Conservation (phyloP, 2,888 invertebrate genomes). For the Mactromeris polynyma region DNA sequence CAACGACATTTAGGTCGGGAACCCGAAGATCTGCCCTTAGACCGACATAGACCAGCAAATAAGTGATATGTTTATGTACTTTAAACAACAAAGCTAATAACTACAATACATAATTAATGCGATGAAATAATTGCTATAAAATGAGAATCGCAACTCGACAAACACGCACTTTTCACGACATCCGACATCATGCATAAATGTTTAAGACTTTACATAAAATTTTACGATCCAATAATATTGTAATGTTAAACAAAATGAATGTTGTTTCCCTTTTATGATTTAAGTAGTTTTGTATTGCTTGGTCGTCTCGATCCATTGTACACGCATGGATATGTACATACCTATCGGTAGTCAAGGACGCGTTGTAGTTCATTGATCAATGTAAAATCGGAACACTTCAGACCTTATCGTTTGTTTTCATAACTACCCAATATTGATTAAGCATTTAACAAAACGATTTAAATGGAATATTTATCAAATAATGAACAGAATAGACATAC, state of each 20-base stretch:
- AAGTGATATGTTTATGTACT: too few relatives aligned
- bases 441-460: constrained; percentile 24
- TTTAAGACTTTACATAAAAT: not conserved
- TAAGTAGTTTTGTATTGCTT: not conserved
- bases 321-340: not conserved
- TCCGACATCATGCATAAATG: too few relatives aligned
- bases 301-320: not conserved
- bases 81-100: too few relatives aligned
- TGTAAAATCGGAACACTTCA: constrained; percentile 43
- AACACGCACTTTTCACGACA: too few relatives aligned
- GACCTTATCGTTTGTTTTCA: constrained; percentile 46
- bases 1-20: too few relatives aligned
- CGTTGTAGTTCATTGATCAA: constrained; percentile 50
- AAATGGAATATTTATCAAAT: constrained; percentile 39
- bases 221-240: not conserved
- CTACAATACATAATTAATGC: too few relatives aligned
- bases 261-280: not conserved
- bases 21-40: too few relatives aligned
- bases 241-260: constrained; percentile 5
- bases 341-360: constrained; percentile 58
- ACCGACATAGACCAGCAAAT: too few relatives aligned
- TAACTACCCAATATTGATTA: constrained; percentile 37
- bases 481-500: not conserved
- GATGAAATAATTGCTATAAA: too few relatives aligned
- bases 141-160: too few relatives aligned